Evolutionary conservation across 92 coral and sea anemone species (phyloP).

Genomic region (Hydrozoanthus gracilis): DNA sequence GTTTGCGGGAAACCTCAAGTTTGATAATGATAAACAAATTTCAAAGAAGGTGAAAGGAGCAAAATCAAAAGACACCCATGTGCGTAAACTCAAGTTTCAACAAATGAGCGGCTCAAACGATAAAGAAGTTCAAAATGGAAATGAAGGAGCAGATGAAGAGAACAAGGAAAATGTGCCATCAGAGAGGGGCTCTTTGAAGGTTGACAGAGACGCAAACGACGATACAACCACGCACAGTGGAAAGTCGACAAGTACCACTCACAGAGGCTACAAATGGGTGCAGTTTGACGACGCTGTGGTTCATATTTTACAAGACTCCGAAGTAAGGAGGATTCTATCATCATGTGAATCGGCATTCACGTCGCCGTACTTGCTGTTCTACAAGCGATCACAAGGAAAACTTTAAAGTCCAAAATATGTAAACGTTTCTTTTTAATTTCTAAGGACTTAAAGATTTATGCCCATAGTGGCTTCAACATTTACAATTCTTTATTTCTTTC

Average conservation of each 20-base stretch:
- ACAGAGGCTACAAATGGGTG: conserved; percentile 63
- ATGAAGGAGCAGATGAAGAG: not conserved
- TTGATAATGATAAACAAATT: not conserved
- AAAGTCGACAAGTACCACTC: not conserved
- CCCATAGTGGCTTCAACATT: too few relatives aligned
- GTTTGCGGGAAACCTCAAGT: not conserved
- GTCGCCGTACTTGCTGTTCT: conserved; percentile 93
- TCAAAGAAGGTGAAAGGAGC: conserved; percentile 29
- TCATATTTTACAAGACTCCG: conserved; percentile 66
- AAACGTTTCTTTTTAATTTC: not conserved
- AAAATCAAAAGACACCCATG: conserved; percentile 39
- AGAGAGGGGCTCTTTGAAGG: not conserved
- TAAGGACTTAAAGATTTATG: not conserved
- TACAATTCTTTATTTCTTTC: too few relatives aligned
- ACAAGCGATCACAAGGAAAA: conserved; percentile 47
- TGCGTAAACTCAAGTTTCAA: conserved; percentile 74
- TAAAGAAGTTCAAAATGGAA: not conserved
- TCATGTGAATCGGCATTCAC: conserved; percentile 91
- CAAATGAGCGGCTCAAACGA: conserved; percentile 20
- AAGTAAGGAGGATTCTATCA: conserved; percentile 76
- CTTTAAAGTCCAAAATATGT: not conserved
- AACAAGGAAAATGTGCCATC: conserved; percentile 42
- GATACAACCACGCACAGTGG: not conserved
- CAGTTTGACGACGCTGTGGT: conserved; percentile 98
- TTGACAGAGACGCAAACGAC: not conserved